phyloP scores from a whole-genome alignment of 2,113 vertebrate species.

The Erythrocercus mccallii region DNA sequence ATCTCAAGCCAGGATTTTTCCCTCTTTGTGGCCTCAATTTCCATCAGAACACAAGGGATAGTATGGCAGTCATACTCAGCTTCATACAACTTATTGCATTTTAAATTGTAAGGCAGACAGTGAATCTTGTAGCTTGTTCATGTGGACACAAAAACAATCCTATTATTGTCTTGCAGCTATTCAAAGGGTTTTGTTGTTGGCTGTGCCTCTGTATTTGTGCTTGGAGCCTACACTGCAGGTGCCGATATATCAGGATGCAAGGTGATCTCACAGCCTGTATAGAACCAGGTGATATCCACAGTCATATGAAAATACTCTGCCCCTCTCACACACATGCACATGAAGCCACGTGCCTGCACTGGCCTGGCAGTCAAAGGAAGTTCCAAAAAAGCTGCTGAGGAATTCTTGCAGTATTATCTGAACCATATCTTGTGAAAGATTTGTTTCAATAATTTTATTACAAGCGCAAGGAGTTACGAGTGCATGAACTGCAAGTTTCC shows the following conservation, averaged over 20 bases:
- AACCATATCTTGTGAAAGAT: not conserved
- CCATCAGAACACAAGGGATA: rapidly evolving
- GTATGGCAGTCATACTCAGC: not conserved
- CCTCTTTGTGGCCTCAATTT: not conserved
- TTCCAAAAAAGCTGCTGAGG: not conserved
- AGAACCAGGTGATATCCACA: not conserved
- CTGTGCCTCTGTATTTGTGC: not conserved
- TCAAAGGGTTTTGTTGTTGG: not conserved
- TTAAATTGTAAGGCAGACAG: not conserved
- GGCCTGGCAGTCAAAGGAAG: not conserved
- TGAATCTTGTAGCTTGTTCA: not conserved
- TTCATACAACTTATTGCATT: not conserved
- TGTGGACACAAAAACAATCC: not conserved
- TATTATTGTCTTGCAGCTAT: not conserved
- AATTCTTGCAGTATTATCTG: not conserved
- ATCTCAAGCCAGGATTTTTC: not conserved
- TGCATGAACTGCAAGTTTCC: not conserved
- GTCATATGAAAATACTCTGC: not conserved
- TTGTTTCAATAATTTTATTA: not conserved
- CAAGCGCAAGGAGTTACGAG: not conserved
- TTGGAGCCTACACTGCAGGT: not conserved
- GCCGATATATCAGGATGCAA: not conserved
- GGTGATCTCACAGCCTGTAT: not conserved
- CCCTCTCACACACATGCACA: not conserved
- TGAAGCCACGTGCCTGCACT: not conserved